phyloP scores from a whole-genome alignment of 2,888 invertebrate species.

The Nemotelus pantherinus region DNA sequence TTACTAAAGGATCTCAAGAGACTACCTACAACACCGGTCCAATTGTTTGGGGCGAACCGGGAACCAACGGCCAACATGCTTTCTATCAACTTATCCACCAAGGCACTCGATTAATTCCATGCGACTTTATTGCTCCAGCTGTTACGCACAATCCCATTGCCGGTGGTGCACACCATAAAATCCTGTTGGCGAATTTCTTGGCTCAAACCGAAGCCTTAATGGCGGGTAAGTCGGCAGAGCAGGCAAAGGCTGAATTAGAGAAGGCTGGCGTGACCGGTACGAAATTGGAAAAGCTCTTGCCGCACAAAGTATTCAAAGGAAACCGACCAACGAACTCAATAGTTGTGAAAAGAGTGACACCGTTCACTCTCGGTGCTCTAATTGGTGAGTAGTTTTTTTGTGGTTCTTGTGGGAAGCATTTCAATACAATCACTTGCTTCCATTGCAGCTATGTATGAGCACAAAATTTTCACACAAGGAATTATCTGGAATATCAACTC shows the following conservation, averaged over 20 bases:
- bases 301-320: conserved; percentile 96
- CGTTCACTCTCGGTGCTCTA: conserved; percentile 91
- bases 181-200: conserved; percentile 94
- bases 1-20: conserved; percentile 75
- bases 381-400: conserved; percentile 74
- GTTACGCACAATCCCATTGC: conserved; percentile 88
- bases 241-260: conserved; percentile 80
- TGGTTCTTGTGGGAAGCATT: conserved; percentile 15
- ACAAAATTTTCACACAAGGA: conserved; percentile 98
- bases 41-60: conserved; percentile 86
- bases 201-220: conserved; percentile 99
- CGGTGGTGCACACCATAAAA: conserved; percentile 88
- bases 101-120: conserved; percentile 82
- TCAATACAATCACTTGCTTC: background rate
- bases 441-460: conserved; percentile 91
- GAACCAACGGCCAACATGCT: conserved; percentile 99
- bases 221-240: conserved; percentile 73
- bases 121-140: conserved; percentile 95
- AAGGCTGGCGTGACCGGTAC: conserved; percentile 80
- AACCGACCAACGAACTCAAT: conserved; percentile 98
- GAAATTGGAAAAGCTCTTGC: conserved; percentile 81
- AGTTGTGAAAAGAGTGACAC: conserved; percentile 88
- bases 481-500: conserved; percentile 99
- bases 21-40: conserved; percentile 64
- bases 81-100: conserved; percentile 99